Evolutionary conservation across 1,140 invertebrate genomes (phyloP), one percentile per base, ranked within the genome.

Genomic region (Drosophila dunni): DNA sequence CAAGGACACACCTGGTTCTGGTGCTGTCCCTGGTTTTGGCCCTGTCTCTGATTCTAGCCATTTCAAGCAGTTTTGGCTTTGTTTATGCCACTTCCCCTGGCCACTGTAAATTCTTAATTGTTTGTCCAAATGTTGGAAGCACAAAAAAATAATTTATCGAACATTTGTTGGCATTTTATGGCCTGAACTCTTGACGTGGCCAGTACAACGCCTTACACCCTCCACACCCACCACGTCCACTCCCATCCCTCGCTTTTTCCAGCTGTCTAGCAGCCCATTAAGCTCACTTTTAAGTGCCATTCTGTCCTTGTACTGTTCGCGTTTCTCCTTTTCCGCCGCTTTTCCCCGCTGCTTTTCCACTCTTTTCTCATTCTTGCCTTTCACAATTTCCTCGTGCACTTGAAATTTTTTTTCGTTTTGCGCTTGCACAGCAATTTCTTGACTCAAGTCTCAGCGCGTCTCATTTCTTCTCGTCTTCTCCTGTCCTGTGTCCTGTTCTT

Each of bases 371-470:
- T 29, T 29, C 15, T 42, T 24, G 9, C 20, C 54, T 70, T 68
- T 62, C 65, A 58, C 62, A 45, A 75, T 33, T 53, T 33, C 70
- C 66, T 13, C 36, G 36, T 78, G 78, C 78, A 89, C 84, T 88
- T 84, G 77, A 89, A 81, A 75, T 78, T 81, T 86, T 89, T 88
- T 89, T 83, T 78, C 83, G 84, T 79, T 86, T 82, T 84, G 51
- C 75, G 84, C 85, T 62, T 79, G 84, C 79, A 67, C 74, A 88
- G 84, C 84, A 88, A 89, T 77, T 89, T 76, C 48, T 72, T 46
- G 73, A 33, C 60, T 63, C 44, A 53, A 7, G 48, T 68, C 64
- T 79, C 56, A 61, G 7, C 9, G 38, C 65, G 67, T 79, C 81
- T 84, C 66, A 78, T 68, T 6, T 29, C 1, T 4, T 29, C 24